Evolutionary conservation across 2,113 vertebrate species (phyloP).

Genomic region (Pangasianodon gigas): DNA sequence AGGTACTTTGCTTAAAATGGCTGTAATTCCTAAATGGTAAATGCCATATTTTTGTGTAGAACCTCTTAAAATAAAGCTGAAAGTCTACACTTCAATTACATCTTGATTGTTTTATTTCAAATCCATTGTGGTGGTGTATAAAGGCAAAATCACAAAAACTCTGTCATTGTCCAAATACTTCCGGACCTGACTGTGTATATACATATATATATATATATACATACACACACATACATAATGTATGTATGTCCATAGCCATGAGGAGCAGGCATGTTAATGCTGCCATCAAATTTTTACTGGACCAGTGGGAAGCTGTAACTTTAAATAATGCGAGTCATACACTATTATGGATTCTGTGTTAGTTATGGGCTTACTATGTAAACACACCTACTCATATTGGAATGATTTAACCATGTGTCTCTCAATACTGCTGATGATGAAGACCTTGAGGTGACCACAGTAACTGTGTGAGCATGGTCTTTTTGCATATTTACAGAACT

Average conservation of each 20-base stretch:
- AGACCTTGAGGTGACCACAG: not conserved
- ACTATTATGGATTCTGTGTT: constrained; percentile 39
- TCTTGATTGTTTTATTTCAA: no score
- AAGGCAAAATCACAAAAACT: no score
- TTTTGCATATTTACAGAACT: not conserved
- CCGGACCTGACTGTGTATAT: no score
- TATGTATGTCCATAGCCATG: constrained; percentile 52
- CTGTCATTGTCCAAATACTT: no score
- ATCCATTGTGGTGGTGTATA: no score
- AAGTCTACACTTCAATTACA: no score
- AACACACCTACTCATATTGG: constrained; percentile 51
- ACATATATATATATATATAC: no score
- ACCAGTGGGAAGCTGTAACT: constrained; percentile 65
- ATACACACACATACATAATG: no score
- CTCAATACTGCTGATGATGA: not conserved
- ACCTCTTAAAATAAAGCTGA: no score
- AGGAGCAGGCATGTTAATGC: constrained; percentile 60
- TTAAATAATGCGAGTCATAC: constrained; percentile 70
- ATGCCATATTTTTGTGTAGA: no score
- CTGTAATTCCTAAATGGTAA: no score
- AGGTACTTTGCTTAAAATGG: no score
- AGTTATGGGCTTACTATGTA: constrained; percentile 39
- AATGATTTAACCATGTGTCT: constrained; percentile 37
- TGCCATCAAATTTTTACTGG: constrained; percentile 67
- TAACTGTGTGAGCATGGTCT: not conserved